Evolutionary conservation across 2,888 invertebrate genomes (phyloP).

Genomic region (Megamerina dolium): DNA sequence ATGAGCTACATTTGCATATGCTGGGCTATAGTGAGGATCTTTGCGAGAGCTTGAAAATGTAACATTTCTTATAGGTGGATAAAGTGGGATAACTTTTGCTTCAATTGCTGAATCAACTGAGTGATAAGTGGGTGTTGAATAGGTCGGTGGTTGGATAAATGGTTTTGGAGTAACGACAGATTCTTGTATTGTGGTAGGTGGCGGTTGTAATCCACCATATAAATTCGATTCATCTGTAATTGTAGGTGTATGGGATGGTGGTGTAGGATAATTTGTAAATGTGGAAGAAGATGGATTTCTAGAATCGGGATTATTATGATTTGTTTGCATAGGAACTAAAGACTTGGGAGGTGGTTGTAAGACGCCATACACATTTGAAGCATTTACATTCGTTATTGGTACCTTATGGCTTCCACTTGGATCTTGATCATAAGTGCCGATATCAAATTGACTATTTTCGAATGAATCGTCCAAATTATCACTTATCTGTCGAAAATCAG

Average conservation of each 20-base stretch:
- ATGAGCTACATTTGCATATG: constrained; percentile 42
- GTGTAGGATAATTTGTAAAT: not conserved
- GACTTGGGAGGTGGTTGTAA: constrained; percentile 6
- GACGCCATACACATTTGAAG: constrained; percentile 23
- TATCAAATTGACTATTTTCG: too few relatives aligned
- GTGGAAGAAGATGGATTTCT: not conserved
- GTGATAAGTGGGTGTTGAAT: constrained; percentile 1
- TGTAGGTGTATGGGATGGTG: not conserved
- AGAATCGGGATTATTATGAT: not conserved
- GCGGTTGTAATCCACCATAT: constrained; percentile 25
- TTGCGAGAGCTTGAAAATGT: constrained; percentile 22
- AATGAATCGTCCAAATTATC: too few relatives aligned
- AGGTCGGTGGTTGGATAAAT: constrained; percentile 8
- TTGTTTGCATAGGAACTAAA: too few relatives aligned
- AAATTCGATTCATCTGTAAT: constrained; percentile 18
- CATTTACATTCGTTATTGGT: constrained; percentile 2
- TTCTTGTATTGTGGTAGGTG: too few relatives aligned
- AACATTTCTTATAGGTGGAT: constrained; percentile 29
- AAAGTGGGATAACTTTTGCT: constrained; percentile 25
- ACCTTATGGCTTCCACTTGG: constrained; percentile 7
- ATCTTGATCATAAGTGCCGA: constrained; percentile 10
- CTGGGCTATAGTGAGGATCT: constrained; percentile 39
- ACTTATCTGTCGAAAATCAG: too few relatives aligned
- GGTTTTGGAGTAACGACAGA: too few relatives aligned
- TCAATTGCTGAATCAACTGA: constrained; percentile 7